Conservation (phyloP, 1,140 invertebrate genomes). For the Rhyacophila brunnea region DNA sequence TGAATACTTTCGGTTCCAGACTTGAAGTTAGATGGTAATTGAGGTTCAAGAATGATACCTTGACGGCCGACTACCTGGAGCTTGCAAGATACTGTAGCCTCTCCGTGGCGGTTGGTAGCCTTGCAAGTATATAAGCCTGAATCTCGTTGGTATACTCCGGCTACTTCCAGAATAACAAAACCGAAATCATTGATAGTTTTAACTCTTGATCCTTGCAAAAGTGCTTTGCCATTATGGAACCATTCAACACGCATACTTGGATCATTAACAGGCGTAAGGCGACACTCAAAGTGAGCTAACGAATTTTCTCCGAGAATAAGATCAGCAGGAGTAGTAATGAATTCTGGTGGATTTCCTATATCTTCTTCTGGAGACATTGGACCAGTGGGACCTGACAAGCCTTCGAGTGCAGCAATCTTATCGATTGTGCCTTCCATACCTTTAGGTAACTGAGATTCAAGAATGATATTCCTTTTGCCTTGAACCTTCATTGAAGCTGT, state of each 20-base stretch:
- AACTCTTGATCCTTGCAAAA: slow-evolving; percentile 82
- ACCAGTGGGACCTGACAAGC: slow-evolving; percentile 66
- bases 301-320: slow-evolving; percentile 84
- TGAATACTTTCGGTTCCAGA: slow-evolving; percentile 86
- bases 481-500: slow-evolving; percentile 87
- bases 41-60: slow-evolving; percentile 88
- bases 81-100: slow-evolving; percentile 83
- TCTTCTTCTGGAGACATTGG: slow-evolving; percentile 73
- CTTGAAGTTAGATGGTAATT: slow-evolving; percentile 81
- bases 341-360: slow-evolving; percentile 87
- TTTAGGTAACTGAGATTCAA: slow-evolving; percentile 88
- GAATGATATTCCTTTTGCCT: slow-evolving; percentile 86
- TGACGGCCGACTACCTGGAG: slow-evolving; percentile 81
- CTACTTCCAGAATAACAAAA: slow-evolving; percentile 89
- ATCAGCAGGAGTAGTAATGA: slow-evolving; percentile 84
- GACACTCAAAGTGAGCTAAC: slow-evolving; percentile 89
- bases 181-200: slow-evolving; percentile 94
- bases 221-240: slow-evolving; percentile 92
- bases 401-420: slow-evolving; percentile 91
- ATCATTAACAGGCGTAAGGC: slow-evolving; percentile 86
- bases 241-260: slow-evolving; percentile 92
- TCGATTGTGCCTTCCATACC: slow-evolving; percentile 92
- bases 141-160: slow-evolving; percentile 84
- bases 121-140: slow-evolving; percentile 89
- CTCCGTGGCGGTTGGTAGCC: slow-evolving; percentile 86